Evolutionary conservation across 2,888 invertebrate genomes (phyloP).

Genomic region (Autographa gamma): DNA sequence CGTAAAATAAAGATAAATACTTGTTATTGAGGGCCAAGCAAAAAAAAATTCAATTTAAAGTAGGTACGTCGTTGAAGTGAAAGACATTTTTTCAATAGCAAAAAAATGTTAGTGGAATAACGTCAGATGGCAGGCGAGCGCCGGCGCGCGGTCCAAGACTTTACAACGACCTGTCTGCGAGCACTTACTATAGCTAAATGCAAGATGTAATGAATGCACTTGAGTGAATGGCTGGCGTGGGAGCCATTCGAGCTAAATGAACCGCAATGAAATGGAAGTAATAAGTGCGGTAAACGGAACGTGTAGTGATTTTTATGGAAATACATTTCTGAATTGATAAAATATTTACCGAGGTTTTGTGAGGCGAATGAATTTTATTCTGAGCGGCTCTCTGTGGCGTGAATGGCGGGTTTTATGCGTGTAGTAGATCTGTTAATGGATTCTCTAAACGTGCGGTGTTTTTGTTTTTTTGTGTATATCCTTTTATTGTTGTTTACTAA

Average conservation of each 20-base stretch:
- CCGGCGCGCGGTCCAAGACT: slow-evolving; percentile 58
- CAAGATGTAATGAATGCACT: slow-evolving; percentile 65
- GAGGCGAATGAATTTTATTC: neutral
- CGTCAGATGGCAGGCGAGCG: slow-evolving; percentile 61
- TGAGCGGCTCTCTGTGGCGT: neutral
- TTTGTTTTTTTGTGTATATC: neutral
- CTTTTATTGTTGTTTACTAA: neutral
- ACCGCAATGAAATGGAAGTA: slow-evolving; percentile 61
- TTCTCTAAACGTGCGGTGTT: neutral
- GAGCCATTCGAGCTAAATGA: slow-evolving; percentile 64
- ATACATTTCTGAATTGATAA: slow-evolving; percentile 24
- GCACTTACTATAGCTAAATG: slow-evolving; percentile 36
- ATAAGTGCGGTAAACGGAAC: slow-evolving; percentile 45
- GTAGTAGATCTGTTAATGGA: neutral
- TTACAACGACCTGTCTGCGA: slow-evolving; percentile 24
- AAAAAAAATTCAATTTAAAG: slow-evolving; percentile 45
- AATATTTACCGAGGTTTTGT: slow-evolving; percentile 26
- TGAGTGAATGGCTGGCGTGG: slow-evolving; percentile 64
- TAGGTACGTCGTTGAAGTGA: slow-evolving; percentile 17
- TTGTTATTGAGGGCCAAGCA: too few species aligned
- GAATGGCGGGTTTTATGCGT: slow-evolving; percentile 2
- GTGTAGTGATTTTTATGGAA: slow-evolving; percentile 45
- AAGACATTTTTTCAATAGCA: slow-evolving; percentile 33
- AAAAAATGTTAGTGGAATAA: slow-evolving; percentile 46
- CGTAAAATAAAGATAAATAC: too few species aligned